phyloP scores from a whole-genome alignment of 2,888 invertebrate species.

The Malachius bipustulatus region DNA sequence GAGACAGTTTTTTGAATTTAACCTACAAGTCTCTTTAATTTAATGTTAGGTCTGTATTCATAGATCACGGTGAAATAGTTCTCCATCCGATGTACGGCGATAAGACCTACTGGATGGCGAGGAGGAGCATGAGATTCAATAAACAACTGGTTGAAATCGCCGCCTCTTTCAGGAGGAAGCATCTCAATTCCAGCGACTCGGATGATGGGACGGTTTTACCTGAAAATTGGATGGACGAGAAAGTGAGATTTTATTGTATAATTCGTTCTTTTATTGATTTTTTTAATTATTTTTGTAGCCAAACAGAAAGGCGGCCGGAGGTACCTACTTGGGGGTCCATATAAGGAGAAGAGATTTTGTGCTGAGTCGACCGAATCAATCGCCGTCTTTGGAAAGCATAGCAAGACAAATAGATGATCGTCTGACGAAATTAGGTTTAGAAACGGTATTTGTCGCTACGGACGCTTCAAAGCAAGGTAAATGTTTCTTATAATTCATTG shows the following conservation, averaged over 20 bases:
- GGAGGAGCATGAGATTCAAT: constrained; percentile 87
- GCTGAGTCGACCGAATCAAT: constrained; percentile 53
- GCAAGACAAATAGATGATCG: constrained; percentile 58
- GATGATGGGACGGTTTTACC: constrained; percentile 47
- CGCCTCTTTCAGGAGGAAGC: constrained; percentile 47
- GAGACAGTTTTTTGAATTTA: constrained; percentile 16
- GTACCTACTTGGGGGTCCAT: constrained; percentile 74
- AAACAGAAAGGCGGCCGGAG: constrained; percentile 44
- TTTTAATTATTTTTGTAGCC: constrained; percentile 27
- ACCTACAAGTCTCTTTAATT: constrained; percentile 8
- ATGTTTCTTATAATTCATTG: no score
- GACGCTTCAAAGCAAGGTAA: constrained; percentile 55
- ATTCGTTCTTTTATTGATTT: constrained; percentile 6
- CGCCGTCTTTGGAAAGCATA: constrained; percentile 68
- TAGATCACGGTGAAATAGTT: constrained; percentile 74
- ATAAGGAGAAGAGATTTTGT: constrained; percentile 83
- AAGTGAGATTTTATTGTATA: constrained; percentile 29
- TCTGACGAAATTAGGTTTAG: constrained; percentile 45
- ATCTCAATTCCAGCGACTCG: constrained; percentile 51
- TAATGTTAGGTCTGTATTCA: constrained; percentile 42
- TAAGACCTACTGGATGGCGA: constrained; percentile 68
- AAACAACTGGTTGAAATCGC: constrained; percentile 54
- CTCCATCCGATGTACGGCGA: constrained; percentile 82
- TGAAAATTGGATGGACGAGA: constrained; percentile 49
- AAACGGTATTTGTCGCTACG: constrained; percentile 68